These are phyloP conservation scores for Rhipidura dahli DNA, from an alignment of 2,113 vertebrate genomes.

Conservation along the genomic window DNA sequence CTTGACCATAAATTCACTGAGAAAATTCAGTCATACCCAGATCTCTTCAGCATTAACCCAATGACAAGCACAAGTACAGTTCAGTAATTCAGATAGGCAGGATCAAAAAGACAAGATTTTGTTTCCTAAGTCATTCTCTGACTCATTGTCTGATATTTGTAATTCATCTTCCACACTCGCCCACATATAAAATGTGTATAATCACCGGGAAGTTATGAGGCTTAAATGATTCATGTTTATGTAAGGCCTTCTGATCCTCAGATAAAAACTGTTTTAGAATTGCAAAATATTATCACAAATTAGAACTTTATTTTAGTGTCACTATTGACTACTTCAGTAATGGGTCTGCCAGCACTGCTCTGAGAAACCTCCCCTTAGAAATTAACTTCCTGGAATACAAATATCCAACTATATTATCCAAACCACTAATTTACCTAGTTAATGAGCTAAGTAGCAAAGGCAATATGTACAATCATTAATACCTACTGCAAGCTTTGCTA, in stretches of 20 bases:
- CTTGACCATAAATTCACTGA: not conserved
- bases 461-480: constrained; percentile 4
- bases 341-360: constrained; percentile 30
- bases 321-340: not conserved
- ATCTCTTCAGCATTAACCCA: not conserved
- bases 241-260: constrained; percentile 36
- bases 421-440: constrained; percentile 25
- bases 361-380: constrained; percentile 15
- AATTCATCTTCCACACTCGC: constrained; percentile 43
- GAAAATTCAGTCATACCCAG: not conserved
- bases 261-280: constrained; percentile 33
- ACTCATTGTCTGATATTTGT: constrained; percentile 58
- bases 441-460: not conserved
- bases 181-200: constrained; percentile 24
- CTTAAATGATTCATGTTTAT: constrained; percentile 60
- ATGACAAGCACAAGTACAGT: not conserved
- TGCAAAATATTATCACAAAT: constrained; percentile 57
- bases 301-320: constrained; percentile 36
- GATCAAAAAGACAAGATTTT: not conserved
- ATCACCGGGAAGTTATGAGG: constrained; percentile 1
- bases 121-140: not conserved
- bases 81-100: not conserved
- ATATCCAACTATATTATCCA: not conserved
- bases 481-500: constrained; percentile 1
- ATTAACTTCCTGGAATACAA: constrained; percentile 35